Conservation (phyloP, 1,140 invertebrate species). For the Magallana ariakensis region DNA sequence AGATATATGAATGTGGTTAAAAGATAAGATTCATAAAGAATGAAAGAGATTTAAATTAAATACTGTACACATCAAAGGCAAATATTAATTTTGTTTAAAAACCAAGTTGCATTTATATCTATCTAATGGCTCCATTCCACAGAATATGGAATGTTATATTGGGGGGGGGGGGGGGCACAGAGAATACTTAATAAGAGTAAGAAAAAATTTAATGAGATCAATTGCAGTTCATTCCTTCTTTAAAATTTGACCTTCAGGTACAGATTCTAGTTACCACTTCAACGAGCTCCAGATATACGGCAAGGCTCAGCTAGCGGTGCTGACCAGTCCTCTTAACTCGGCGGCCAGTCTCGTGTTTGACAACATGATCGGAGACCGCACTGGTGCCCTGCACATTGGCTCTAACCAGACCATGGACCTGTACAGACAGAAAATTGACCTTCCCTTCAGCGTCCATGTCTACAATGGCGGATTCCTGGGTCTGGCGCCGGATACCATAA, state of each 20-base stretch:
- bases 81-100: no score
- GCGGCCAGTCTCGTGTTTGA: slow-evolving; percentile 63
- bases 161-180: no score
- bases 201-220: no score
- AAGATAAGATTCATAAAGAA: no score
- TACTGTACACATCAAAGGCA: no score
- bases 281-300: slow-evolving; percentile 73
- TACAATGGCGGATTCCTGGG: slow-evolving; percentile 69
- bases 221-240: no score
- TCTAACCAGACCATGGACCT: slow-evolving; percentile 68
- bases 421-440: slow-evolving; percentile 64
- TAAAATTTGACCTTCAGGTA: slow-evolving; percentile 39
- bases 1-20: no score
- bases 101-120: no score
- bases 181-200: no score
- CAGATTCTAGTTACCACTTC: slow-evolving; percentile 64
- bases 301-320: slow-evolving; percentile 69
- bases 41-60: no score
- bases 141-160: no score
- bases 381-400: slow-evolving; percentile 70
- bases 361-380: slow-evolving; percentile 74
- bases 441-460: slow-evolving; percentile 71
- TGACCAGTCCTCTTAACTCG: slow-evolving; percentile 63
- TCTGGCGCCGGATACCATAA: slow-evolving; percentile 66
- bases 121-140: no score